Percentiles rank a stretch among this genome's conserved stretches.
Evolutionary conservation across 2,113 vertebrate species (phyloP).

Genomic region (Cyanoderma ruficeps): DNA sequence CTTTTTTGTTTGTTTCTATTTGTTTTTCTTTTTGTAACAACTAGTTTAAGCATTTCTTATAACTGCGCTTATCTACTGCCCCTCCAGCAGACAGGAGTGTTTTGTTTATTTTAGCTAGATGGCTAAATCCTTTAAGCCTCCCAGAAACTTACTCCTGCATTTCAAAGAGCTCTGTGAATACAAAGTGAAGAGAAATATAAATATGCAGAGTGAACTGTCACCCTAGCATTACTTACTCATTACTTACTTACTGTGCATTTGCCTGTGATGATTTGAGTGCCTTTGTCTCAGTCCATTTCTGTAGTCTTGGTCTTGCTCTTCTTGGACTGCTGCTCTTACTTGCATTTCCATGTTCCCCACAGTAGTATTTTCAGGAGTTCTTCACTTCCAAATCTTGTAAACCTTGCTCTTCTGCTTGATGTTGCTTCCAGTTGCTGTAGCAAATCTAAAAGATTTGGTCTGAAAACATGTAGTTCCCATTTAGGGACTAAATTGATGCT

Average conservation of each 20-base stretch:
- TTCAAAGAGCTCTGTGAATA: constrained; percentile 13
- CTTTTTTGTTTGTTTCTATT: neutral
- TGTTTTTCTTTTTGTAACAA: neutral
- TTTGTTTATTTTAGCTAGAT: constrained; percentile 12
- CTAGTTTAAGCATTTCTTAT: neutral
- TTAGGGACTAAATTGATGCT: neutral
- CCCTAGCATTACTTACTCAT: neutral
- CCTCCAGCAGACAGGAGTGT: neutral
- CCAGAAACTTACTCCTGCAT: constrained; percentile 6
- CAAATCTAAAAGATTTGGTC: neutral
- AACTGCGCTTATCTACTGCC: neutral
- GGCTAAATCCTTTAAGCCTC: constrained; percentile 25
- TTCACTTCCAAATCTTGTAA: neutral
- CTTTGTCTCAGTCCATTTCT: neutral
- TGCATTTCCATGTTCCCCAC: accelerated
- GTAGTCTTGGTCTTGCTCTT: neutral
- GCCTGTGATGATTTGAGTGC: neutral
- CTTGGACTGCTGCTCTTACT: neutral
- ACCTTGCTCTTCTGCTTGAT: neutral
- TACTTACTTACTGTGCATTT: neutral
- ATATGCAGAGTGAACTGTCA: neutral
- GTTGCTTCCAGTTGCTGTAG: neutral
- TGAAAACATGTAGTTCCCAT: neutral
- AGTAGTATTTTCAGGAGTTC: neutral
- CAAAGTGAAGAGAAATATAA: neutral